Evolutionary conservation across 2,888 invertebrate genomes (phyloP).

Genomic region (Torymus tubicola): DNA sequence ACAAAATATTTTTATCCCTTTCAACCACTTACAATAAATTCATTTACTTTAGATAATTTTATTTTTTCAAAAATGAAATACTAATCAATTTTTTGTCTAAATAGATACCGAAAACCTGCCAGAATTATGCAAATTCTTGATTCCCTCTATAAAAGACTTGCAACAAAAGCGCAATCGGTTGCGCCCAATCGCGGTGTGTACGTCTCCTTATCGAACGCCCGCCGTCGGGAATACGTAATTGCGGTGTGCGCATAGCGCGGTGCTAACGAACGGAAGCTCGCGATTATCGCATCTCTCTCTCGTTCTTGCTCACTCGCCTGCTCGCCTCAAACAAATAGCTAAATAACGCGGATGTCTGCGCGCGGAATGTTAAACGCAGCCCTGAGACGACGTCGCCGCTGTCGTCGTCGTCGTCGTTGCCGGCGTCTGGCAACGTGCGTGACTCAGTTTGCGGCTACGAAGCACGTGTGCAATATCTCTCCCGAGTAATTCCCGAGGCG

Average conservation of each 20-base stretch:
- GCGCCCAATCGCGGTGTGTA: no score
- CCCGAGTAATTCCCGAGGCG: constrained; percentile 8
- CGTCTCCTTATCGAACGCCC: constrained; percentile 22
- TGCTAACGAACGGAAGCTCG: constrained; percentile 57
- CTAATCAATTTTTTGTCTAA: no score
- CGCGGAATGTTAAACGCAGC: constrained; percentile 51
- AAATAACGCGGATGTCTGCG: constrained; percentile 47
- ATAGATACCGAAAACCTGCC: no score
- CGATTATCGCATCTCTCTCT: constrained; percentile 59
- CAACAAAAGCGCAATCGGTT: no score
- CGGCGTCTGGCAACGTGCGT: not conserved
- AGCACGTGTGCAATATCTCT: constrained; percentile 11
- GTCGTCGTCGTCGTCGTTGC: constrained; percentile 5
- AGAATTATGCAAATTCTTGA: no score
- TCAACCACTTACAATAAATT: no score
- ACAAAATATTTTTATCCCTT: no score
- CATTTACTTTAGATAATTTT: no score
- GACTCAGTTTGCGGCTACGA: constrained; percentile 6
- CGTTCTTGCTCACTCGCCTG: not conserved
- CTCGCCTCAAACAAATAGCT: constrained; percentile 25
- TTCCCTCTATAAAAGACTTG: no score
- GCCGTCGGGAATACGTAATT: constrained; percentile 15
- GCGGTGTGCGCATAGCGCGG: not conserved
- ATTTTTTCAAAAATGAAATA: no score
- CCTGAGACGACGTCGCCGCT: constrained; percentile 35